Percentiles rank a stretch among this genome's conserved stretches.
phyloP scores from a whole-genome alignment of 2,888 invertebrate genomes.

The Acanthoscelides obtectus region DNA sequence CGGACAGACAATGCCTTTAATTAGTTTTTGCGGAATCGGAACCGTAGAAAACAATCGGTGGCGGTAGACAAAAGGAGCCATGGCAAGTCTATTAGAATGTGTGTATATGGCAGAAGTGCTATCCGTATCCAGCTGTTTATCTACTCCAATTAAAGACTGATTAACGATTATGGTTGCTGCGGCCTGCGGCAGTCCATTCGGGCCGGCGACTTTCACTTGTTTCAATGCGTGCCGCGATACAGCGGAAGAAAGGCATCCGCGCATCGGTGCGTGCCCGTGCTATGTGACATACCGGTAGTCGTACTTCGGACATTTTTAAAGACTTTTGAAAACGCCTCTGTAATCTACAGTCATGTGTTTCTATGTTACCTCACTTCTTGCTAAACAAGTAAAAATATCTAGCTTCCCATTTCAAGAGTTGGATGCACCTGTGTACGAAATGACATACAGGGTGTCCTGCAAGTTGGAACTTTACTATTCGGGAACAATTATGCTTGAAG shows the following conservation, averaged over 20 bases:
- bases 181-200: slow-evolving; percentile 13
- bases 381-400: too few species aligned
- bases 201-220: slow-evolving; percentile 42
- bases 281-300: not conserved
- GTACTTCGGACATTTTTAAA: too few species aligned
- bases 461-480: too few species aligned
- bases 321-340: too few species aligned
- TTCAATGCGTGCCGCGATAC: not conserved
- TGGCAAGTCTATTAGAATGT: slow-evolving; percentile 43
- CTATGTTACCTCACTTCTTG: too few species aligned
- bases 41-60: slow-evolving; percentile 40
- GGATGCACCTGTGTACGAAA: too few species aligned
- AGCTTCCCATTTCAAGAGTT: too few species aligned
- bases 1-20: slow-evolving; percentile 18
- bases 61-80: slow-evolving; percentile 40
- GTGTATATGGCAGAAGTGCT: slow-evolving; percentile 43
- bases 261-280: not conserved
- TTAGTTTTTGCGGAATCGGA: slow-evolving; percentile 24
- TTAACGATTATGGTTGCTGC: slow-evolving; percentile 44
- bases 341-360: too few species aligned
- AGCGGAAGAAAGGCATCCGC: not conserved
- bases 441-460: too few species aligned
- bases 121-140: slow-evolving; percentile 44
- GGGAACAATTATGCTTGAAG: too few species aligned
- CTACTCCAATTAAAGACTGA: slow-evolving; percentile 49